Evolutionary conservation across 2,888 invertebrate species (phyloP).

Genomic region (Eumerus sabulonum): DNA sequence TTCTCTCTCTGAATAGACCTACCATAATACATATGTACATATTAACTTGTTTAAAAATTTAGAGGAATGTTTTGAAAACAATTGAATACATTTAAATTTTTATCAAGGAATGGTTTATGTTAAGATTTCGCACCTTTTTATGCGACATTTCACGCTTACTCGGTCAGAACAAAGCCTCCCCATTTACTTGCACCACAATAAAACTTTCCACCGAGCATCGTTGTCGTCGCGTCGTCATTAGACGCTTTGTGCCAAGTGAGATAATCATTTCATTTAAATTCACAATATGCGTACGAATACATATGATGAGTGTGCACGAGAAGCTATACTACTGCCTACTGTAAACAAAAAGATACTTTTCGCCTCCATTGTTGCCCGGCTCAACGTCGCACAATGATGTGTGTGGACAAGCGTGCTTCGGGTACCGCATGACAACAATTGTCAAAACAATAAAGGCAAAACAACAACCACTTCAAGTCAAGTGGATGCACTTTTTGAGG

Average conservation of each 20-base stretch:
- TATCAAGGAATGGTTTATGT: too few relatives aligned
- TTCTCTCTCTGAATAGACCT: too few relatives aligned
- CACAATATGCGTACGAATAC: conserved; percentile 27
- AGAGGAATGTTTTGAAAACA: too few relatives aligned
- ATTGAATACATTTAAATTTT: too few relatives aligned
- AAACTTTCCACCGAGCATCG: background rate
- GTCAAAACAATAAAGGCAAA: background rate
- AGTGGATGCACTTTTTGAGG: conserved; percentile 26
- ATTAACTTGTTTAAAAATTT: too few relatives aligned
- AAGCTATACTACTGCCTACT: background rate
- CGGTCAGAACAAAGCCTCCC: background rate
- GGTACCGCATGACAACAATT: conserved; percentile 28
- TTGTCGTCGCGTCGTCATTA: background rate
- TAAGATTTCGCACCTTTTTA: too few relatives aligned
- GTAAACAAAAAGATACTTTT: conserved; percentile 33
- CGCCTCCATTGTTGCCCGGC: conserved; percentile 22
- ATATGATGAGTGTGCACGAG: too few relatives aligned
- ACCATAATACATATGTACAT: too few relatives aligned
- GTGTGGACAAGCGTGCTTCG: conserved; percentile 19
- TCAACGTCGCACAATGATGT: conserved; percentile 32
- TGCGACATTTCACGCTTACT: too few relatives aligned
- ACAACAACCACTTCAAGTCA: background rate
- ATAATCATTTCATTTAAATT: conserved; percentile 40
- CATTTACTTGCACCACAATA: background rate
- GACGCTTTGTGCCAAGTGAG: conserved; percentile 44